phyloP scores from a whole-genome alignment of 2,797 vertebrate genomes.

The Platalea minor region DNA sequence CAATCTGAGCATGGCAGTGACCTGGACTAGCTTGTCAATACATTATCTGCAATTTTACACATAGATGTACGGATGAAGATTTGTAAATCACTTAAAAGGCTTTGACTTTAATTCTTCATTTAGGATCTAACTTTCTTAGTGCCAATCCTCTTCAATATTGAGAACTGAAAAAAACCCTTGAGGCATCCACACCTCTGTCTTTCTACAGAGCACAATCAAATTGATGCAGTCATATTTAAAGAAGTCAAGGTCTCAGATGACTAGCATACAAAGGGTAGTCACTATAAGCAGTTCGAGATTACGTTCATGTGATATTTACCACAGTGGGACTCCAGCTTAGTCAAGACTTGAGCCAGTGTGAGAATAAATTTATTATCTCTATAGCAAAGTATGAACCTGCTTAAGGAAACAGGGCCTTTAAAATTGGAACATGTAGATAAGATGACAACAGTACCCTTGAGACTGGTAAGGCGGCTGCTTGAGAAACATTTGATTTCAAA shows the following conservation, averaged over 20 bases:
- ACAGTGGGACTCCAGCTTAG: neutral
- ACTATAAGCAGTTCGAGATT: neutral
- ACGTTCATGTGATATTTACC: neutral
- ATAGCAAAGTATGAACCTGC: neutral
- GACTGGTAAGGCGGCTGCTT: neutral
- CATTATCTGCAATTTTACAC: neutral
- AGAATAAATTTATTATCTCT: neutral
- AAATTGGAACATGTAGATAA: neutral
- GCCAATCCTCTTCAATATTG: neutral
- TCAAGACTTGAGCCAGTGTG: neutral
- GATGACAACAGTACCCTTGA: neutral
- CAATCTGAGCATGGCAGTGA: fast-evolving
- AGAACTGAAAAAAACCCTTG: neutral
- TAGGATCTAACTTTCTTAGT: neutral
- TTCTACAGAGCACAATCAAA: neutral
- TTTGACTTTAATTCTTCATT: neutral
- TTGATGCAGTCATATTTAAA: neutral
- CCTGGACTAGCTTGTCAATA: neutral
- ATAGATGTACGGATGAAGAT: neutral
- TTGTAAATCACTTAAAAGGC: neutral
- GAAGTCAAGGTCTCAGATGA: neutral
- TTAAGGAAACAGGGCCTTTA: neutral
- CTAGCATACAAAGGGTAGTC: neutral
- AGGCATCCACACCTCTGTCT: neutral
- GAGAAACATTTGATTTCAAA: neutral